phyloP scores from a whole-genome alignment of 1,140 invertebrate species.

The Habropoda laboriosa region DNA sequence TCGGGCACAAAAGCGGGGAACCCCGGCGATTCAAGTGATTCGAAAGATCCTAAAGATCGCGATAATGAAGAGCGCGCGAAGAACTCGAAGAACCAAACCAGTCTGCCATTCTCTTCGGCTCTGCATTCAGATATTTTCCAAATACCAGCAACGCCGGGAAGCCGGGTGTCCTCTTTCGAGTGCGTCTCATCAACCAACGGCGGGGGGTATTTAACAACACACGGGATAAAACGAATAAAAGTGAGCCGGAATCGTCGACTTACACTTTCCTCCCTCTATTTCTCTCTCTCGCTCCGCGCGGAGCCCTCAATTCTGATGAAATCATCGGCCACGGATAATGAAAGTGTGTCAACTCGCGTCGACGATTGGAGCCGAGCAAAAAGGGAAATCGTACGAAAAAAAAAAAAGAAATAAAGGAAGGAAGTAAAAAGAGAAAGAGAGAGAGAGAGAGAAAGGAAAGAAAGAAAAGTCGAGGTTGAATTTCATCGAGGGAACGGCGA shows the following conservation, averaged over 20 bases:
- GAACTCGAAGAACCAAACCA: conserved; percentile 1
- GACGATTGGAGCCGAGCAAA: not conserved
- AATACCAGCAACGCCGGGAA: not conserved
- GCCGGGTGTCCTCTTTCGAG: conserved; percentile 10
- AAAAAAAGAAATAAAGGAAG: not conserved
- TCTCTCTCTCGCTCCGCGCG: no score
- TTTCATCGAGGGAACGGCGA: conserved; percentile 9
- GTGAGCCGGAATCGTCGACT: conserved; percentile 23
- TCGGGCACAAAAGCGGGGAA: conserved; percentile 9
- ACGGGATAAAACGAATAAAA: conserved; percentile 27
- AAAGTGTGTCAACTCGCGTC: conserved; percentile 34
- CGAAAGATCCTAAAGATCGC: conserved; percentile 18
- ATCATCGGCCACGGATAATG: conserved; percentile 27
- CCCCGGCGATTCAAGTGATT: conserved; percentile 1
- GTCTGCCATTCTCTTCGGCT: not conserved
- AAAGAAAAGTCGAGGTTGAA: not conserved
- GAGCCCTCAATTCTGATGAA: conserved; percentile 12
- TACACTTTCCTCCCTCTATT: conserved; percentile 8
- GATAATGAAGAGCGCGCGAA: conserved; percentile 19
- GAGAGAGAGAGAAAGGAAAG: no score
- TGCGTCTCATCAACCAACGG: conserved; percentile 15
- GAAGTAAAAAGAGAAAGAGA: not conserved
- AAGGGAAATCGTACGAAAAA: no score
- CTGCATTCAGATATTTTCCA: conserved; percentile 22
- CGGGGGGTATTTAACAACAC: conserved; percentile 29